phyloP scores from a whole-genome alignment of 2,888 invertebrate genomes.

The Cerastoderma edule region DNA sequence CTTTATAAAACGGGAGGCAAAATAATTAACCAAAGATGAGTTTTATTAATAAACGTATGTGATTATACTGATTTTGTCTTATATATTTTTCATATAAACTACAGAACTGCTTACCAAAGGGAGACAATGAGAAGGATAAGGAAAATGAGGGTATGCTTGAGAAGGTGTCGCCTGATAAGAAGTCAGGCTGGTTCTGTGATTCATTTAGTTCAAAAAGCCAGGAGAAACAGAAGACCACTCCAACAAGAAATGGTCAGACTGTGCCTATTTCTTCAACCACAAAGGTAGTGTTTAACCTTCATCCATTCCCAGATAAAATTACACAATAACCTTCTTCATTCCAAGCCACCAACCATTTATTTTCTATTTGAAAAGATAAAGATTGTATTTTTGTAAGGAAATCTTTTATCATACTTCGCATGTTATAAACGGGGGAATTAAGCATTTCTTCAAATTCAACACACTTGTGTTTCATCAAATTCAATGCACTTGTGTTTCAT shows the following conservation, averaged over 20 bases:
- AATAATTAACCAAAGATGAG: not conserved
- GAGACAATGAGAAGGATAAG: not conserved
- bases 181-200: constrained; percentile 26
- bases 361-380: too few species aligned
- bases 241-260: not conserved
- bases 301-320: too few species aligned
- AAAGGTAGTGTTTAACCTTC: not conserved
- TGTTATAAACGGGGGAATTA: too few species aligned
- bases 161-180: not conserved
- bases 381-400: too few species aligned
- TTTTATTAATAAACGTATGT: not conserved
- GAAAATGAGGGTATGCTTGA: not conserved
- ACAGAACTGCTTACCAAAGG: not conserved
- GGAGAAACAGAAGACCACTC: not conserved
- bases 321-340: too few species aligned
- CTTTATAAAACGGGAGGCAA: not conserved
- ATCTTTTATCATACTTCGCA: too few species aligned
- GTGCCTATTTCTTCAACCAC: not conserved
- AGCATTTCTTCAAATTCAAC: too few species aligned
- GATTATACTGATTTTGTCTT: not conserved
- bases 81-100: not conserved
- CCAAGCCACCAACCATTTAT: too few species aligned
- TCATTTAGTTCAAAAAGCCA: constrained; percentile 12
- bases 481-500: too few species aligned
- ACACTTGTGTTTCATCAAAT: too few species aligned